phyloP scores from a whole-genome alignment of 2,797 vertebrate genomes.

The Cyprinella venusta region DNA sequence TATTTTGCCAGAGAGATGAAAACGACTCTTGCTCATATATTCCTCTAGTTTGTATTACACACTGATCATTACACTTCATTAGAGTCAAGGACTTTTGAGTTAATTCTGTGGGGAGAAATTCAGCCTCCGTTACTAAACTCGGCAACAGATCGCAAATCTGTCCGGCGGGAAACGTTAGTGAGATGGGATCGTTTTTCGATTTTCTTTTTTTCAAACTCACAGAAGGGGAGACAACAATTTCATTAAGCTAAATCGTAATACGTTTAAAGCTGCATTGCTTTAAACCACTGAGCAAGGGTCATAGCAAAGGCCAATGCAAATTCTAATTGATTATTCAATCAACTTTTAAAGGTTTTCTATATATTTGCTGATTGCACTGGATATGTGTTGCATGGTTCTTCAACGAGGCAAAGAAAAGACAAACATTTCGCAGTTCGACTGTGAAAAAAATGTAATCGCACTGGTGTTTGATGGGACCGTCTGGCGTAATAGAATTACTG shows the following conservation, averaged over 20 bases:
- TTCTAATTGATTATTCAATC: conserved; percentile 55
- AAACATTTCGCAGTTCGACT: conserved; percentile 16
- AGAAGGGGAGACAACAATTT: conserved; percentile 61
- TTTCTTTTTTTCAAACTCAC: conserved; percentile 35
- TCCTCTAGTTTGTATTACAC: conserved; percentile 15
- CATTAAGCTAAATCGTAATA: conserved; percentile 60
- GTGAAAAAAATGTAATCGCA: conserved; percentile 19
- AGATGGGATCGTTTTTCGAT: conserved; percentile 8
- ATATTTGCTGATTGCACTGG: conserved; percentile 25
- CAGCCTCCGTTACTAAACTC: conserved; percentile 10
- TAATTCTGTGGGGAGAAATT: conserved; percentile 30
- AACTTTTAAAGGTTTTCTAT: conserved; percentile 57
- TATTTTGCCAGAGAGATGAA: conserved; percentile 6
- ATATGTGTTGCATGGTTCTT: background rate
- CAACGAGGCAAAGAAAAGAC: background rate
- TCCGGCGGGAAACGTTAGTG: conserved; percentile 18
- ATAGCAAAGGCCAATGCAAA: conserved; percentile 38
- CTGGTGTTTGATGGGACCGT: conserved; percentile 30
- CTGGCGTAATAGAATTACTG: conserved; percentile 27
- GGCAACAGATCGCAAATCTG: conserved; percentile 33
- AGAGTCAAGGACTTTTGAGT: conserved; percentile 39
- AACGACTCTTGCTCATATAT: conserved; percentile 23
- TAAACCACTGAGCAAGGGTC: conserved; percentile 55
- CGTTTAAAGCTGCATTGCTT: conserved; percentile 52
- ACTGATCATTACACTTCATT: conserved; percentile 40